A percentile compares a stretch with the other conserved stretches of the same genome.
Conservation (phyloP, 2,113 vertebrate genomes). For the Haemorhous mexicanus region DNA sequence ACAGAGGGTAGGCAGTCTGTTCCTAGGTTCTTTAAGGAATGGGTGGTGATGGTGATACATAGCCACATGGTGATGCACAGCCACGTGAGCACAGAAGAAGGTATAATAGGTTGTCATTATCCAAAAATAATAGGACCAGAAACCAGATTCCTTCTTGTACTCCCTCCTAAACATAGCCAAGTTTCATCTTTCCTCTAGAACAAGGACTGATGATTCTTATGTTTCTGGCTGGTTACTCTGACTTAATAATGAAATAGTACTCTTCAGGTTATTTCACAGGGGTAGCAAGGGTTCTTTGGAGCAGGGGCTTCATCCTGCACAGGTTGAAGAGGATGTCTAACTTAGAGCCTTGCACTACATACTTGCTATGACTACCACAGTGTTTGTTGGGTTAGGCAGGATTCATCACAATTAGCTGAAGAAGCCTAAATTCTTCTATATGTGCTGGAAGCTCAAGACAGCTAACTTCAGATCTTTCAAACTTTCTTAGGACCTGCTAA, state of each 20-base stretch:
- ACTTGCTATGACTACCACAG: neutral
- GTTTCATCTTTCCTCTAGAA: neutral
- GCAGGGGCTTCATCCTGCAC: accelerated
- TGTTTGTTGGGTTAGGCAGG: neutral
- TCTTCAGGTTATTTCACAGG: neutral
- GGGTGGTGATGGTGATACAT: neutral
- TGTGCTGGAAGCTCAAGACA: neutral
- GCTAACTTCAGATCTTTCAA: neutral
- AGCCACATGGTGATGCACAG: neutral
- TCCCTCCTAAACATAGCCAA: neutral
- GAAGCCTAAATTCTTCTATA: neutral
- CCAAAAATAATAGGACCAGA: neutral
- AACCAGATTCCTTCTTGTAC: neutral
- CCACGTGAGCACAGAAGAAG: neutral
- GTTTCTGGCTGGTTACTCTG: neutral
- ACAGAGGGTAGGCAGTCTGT: accelerated
- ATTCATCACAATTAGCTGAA: neutral
- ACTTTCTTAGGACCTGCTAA: neutral
- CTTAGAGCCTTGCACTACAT: neutral
- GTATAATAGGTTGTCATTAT: neutral
- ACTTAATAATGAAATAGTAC: neutral
- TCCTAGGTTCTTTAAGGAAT: neutral
- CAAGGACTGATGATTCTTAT: neutral
- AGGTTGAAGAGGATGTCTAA: neutral
- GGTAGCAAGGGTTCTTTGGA: neutral